These are phyloP conservation scores for Stegostoma tigrinum DNA, from an alignment of 2,113 vertebrate species.

Conservation along the genomic window DNA sequence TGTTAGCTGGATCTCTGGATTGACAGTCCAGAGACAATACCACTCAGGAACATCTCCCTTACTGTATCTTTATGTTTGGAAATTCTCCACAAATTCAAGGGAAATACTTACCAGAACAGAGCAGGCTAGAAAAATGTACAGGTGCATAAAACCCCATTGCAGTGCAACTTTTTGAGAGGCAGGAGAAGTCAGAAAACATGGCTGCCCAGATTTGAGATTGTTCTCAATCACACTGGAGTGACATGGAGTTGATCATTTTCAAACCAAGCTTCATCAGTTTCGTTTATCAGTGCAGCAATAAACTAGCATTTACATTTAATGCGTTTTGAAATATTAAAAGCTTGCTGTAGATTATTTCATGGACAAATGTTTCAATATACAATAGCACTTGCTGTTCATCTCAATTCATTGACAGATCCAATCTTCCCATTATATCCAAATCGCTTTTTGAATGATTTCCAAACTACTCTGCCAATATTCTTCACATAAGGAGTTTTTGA, in stretches of 20 bases:
- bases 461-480: not conserved
- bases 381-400: not conserved
- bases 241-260: not conserved
- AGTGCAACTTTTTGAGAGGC: not conserved
- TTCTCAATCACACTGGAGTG: not conserved
- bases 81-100: not conserved
- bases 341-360: not conserved
- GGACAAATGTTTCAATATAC: not conserved
- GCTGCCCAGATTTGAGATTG: not conserved
- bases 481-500: not conserved
- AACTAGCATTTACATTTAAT: not conserved
- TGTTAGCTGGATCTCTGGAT: too few relatives aligned
- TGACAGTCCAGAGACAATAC: too few relatives aligned
- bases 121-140: not conserved
- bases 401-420: not conserved
- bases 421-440: not conserved
- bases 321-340: not conserved
- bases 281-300: not conserved
- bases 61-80: not conserved
- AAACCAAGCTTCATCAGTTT: not conserved
- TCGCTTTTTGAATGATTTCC: slow-evolving; percentile 14
- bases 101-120: not conserved
- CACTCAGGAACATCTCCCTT: too few relatives aligned
- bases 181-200: not conserved
- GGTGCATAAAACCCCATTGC: not conserved